Conservation (phyloP, 2,888 invertebrate genomes). For the Apotomis turbidana region DNA sequence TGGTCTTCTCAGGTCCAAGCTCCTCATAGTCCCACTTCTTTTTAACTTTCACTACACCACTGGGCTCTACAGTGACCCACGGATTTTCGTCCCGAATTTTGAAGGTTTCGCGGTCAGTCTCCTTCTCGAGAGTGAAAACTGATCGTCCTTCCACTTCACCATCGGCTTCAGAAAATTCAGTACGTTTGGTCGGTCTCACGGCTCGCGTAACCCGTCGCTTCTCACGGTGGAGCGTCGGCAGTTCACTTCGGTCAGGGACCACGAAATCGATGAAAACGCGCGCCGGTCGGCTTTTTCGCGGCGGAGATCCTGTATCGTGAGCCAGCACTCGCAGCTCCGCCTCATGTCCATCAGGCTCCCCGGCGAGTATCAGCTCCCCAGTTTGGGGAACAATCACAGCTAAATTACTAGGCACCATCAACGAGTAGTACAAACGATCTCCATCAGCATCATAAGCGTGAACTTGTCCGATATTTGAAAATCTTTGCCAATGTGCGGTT, state of each 20-base stretch:
- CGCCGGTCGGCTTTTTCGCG: slow-evolving; percentile 88
- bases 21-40: slow-evolving; percentile 99
- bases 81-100: slow-evolving; percentile 97
- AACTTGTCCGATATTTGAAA: slow-evolving; percentile 92
- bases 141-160: slow-evolving; percentile 94
- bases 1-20: slow-evolving; percentile 96
- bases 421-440: slow-evolving; percentile 94
- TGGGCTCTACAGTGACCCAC: slow-evolving; percentile 96
- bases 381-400: slow-evolving; percentile 96
- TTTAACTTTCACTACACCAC: slow-evolving; percentile 95
- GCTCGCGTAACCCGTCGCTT: slow-evolving; percentile 94
- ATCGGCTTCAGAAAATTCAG: slow-evolving; percentile 95
- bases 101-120: slow-evolving; percentile 95
- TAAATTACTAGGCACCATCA: slow-evolving; percentile 91
- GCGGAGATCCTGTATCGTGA: slow-evolving; percentile 91
- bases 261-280: slow-evolving; percentile 90
- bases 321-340: slow-evolving; percentile 90
- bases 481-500: slow-evolving; percentile 88
- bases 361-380: slow-evolving; percentile 93
- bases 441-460: slow-evolving; percentile 95
- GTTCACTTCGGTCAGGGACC: slow-evolving; percentile 82
- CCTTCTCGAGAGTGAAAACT: slow-evolving; percentile 95
- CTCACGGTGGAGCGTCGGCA: slow-evolving; percentile 87
- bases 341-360: slow-evolving; percentile 88
- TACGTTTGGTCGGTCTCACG: slow-evolving; percentile 96